Evolutionary conservation across 2,797 vertebrate genomes (phyloP).

Genomic region (Eleutherodactylus coqui): DNA sequence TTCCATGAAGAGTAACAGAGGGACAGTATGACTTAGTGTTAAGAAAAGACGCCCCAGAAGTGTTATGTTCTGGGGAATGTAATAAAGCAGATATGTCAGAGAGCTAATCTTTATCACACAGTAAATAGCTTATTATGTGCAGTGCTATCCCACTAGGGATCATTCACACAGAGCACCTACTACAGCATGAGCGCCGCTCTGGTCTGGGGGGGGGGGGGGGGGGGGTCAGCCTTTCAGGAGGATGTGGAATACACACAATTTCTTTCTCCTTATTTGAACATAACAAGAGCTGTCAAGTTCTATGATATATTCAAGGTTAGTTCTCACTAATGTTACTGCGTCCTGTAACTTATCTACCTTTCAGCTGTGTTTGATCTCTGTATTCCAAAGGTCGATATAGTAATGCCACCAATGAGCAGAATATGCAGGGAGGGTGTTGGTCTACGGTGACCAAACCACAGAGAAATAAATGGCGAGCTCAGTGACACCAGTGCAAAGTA

Average conservation of each 20-base stretch:
- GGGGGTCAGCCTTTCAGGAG: too few relatives aligned
- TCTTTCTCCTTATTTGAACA: slow-evolving; percentile 6
- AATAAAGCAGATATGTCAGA: neutral
- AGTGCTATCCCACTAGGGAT: too few relatives aligned
- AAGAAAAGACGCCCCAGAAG: neutral
- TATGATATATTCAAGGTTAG: slow-evolving; percentile 26
- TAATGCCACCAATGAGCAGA: neutral
- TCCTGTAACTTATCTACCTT: slow-evolving; percentile 17
- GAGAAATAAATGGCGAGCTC: neutral
- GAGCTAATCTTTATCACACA: too few relatives aligned
- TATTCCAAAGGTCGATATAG: slow-evolving; percentile 10
- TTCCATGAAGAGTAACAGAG: neutral
- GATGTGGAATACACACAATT: neutral
- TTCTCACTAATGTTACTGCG: neutral
- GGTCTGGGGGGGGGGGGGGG: too few relatives aligned
- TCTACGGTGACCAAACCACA: neutral
- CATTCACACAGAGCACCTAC: neutral
- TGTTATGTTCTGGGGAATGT: neutral
- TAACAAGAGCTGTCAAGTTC: neutral
- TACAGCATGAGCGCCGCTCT: neutral
- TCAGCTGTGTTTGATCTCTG: neutral
- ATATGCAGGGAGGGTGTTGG: neutral
- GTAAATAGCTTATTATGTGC: too few relatives aligned
- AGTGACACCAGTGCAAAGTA: neutral
- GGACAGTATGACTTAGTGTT: neutral